Conservation (phyloP, 2,888 invertebrate genomes). For the Magallana nippona region DNA sequence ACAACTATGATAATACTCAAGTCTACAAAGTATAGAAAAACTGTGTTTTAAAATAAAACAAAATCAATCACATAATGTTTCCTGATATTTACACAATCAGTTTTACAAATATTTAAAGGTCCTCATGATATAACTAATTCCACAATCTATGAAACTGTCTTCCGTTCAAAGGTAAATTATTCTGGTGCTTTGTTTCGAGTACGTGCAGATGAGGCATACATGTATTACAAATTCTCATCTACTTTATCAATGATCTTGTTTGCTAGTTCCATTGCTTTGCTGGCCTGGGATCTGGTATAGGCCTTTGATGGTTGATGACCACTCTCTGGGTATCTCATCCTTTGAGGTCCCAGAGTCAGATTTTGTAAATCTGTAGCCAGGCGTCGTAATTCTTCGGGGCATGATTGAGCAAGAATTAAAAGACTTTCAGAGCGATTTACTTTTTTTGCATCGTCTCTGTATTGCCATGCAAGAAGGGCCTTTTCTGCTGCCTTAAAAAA, state of each 20-base stretch:
- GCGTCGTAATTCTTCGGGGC: not conserved
- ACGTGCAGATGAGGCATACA: not conserved
- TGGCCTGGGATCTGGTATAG: conserved; percentile 17
- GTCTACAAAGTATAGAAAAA: too few relatives aligned
- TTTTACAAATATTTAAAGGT: too few relatives aligned
- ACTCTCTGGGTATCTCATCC: conserved; percentile 42
- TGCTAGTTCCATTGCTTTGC: conserved; percentile 36
- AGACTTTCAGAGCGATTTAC: conserved; percentile 34
- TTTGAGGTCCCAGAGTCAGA: conserved; percentile 1
- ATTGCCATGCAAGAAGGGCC: conserved; percentile 40
- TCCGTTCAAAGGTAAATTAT: too few relatives aligned
- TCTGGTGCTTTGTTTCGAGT: too few relatives aligned
- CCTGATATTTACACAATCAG: too few relatives aligned
- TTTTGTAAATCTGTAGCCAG: not conserved
- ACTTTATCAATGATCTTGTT: not conserved
- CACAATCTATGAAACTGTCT: too few relatives aligned
- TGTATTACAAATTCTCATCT: not conserved
- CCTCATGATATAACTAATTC: too few relatives aligned
- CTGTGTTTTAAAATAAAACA: too few relatives aligned
- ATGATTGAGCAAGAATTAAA: not conserved
- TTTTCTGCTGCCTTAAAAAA: conserved; percentile 44
- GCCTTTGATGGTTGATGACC: conserved; percentile 38
- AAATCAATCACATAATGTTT: too few relatives aligned
- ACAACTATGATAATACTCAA: too few relatives aligned
- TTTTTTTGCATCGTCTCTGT: conserved; percentile 41